Evolutionary conservation across 2,797 vertebrate genomes (phyloP).

Genomic region (Platyrinchus mystaceus): DNA sequence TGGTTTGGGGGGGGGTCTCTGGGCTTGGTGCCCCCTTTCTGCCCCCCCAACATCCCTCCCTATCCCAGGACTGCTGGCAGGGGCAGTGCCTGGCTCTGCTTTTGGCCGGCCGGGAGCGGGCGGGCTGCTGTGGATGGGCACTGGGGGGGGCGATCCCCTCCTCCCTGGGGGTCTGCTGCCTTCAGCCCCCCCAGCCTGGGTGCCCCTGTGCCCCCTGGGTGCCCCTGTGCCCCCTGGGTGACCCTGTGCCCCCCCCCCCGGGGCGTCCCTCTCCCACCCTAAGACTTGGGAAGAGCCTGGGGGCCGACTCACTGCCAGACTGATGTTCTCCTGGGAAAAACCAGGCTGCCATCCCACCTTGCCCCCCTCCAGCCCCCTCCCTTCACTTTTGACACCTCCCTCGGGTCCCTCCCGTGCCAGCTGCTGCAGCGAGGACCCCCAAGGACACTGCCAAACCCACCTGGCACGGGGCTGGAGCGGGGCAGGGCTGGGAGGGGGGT

Average conservation of each 20-base stretch:
- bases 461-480: background rate
- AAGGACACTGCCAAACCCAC: background rate
- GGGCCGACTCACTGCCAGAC: background rate
- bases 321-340: background rate
- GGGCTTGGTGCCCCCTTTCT: background rate
- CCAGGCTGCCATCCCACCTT: background rate
- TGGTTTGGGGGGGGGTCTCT: background rate
- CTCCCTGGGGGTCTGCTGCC: background rate
- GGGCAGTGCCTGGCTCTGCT: background rate
- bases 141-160: background rate
- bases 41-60: background rate
- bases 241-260: background rate
- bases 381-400: background rate
- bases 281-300: background rate
- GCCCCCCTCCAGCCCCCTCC: background rate
- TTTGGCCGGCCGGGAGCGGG: background rate
- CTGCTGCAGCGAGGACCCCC: background rate
- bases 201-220: background rate
- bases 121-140: background rate
- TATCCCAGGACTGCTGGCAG: background rate
- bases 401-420: background rate
- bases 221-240: background rate
- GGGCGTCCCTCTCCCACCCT: background rate
- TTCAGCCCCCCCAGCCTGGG: background rate
- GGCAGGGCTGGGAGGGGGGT: background rate